Percentiles rank a stretch among this genome's conserved stretches.
Evolutionary conservation across 37 sponge, comb jelly and placozoan genomes (phyloP).

Genomic region (Agelas oroides): DNA sequence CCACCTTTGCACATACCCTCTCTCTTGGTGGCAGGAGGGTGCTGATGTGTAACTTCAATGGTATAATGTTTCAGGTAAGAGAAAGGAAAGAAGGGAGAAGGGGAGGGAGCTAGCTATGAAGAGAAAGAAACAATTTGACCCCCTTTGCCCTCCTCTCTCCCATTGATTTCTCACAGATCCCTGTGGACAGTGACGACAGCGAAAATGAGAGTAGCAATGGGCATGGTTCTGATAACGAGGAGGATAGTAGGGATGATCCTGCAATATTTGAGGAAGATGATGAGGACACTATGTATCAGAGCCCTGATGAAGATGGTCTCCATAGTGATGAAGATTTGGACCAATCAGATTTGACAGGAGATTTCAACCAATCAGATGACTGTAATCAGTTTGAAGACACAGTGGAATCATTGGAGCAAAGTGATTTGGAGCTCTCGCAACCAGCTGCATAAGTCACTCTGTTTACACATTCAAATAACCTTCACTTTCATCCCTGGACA

Average conservation of each 20-base stretch:
- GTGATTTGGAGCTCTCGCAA: neutral
- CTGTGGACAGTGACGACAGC: slow-evolving; percentile 27
- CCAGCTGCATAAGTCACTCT: neutral
- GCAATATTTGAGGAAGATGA: slow-evolving; percentile 20
- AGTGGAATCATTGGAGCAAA: too few species aligned
- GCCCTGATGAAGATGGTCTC: neutral
- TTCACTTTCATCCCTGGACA: too few species aligned
- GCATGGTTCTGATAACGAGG: neutral
- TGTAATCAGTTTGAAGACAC: too few species aligned
- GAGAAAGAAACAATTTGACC: too few species aligned
- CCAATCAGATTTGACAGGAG: too few species aligned
- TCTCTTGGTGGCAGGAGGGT: slow-evolving; percentile 29
- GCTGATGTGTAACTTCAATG: slow-evolving; percentile 64
- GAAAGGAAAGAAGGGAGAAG: too few species aligned
- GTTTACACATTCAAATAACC: neutral
- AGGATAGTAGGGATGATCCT: neutral
- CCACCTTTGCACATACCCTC: neutral
- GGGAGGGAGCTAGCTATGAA: neutral
- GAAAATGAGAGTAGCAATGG: slow-evolving; percentile 12
- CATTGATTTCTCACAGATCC: slow-evolving; percentile 20
- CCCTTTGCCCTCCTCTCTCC: too few species aligned
- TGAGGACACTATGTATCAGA: neutral
- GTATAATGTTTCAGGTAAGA: slow-evolving; percentile 58
- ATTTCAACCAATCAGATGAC: too few species aligned
- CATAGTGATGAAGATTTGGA: neutral